Conservation (phyloP, 2,113 vertebrate species). For the Montifringilla adamsi region DNA sequence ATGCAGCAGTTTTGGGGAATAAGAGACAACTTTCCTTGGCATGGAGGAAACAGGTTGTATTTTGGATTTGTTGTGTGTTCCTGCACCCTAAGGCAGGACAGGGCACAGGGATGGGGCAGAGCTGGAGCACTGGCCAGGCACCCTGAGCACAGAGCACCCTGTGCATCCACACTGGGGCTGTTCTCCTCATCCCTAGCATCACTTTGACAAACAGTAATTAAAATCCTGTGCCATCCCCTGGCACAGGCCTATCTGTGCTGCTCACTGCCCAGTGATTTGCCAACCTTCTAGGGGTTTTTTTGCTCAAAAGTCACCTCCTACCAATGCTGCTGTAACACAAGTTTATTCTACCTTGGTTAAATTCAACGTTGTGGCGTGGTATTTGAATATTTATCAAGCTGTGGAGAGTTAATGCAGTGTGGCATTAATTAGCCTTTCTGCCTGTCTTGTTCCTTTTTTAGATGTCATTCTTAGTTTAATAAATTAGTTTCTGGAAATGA, state of each 20-base stretch:
- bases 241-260: not conserved
- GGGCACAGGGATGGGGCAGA: not conserved
- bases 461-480: constrained; percentile 69
- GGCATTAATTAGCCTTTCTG: constrained; percentile 73
- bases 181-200: not conserved
- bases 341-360: constrained; percentile 21
- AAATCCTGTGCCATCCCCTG: not conserved
- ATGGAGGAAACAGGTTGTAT: not conserved
- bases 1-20: not conserved
- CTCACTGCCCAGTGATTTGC: not conserved
- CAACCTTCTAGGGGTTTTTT: not conserved
- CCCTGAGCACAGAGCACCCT: not conserved
- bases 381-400: constrained; percentile 69
- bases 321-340: not conserved
- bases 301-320: not conserved
- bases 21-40: not conserved
- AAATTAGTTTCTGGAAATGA: constrained; percentile 65
- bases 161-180: not conserved
- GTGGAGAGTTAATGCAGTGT: constrained; percentile 68
- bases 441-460: constrained; percentile 66
- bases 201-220: not conserved
- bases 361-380: constrained; percentile 2
- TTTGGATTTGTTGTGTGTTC: not conserved
- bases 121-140: not conserved
- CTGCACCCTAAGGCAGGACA: not conserved